Evolutionary conservation across 2,888 invertebrate species (phyloP).

Genomic region (Hypsopygia costalis): DNA sequence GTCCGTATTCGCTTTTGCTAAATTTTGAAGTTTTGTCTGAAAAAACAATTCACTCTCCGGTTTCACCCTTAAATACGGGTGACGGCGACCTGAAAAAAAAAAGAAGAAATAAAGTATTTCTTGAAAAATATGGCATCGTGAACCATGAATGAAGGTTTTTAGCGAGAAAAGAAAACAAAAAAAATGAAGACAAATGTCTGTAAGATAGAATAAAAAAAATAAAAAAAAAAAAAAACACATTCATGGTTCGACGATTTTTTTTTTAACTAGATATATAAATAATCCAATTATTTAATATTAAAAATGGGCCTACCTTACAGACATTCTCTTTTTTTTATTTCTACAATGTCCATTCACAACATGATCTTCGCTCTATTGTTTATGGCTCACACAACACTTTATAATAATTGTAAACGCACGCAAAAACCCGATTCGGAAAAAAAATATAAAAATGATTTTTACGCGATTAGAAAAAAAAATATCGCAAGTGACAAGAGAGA

Average conservation of each 20-base stretch:
- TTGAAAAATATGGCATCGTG: slow-evolving; percentile 25
- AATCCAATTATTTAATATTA: slow-evolving; percentile 39
- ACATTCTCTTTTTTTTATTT: slow-evolving; percentile 56
- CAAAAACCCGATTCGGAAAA: slow-evolving; percentile 4
- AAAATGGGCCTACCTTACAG: slow-evolving; percentile 79
- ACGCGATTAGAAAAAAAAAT: slow-evolving; percentile 25
- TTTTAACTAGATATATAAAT: slow-evolving; percentile 28
- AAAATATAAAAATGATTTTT: slow-evolving; percentile 12
- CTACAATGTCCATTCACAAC: slow-evolving; percentile 74
- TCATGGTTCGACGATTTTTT: slow-evolving; percentile 61
- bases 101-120: slow-evolving; percentile 3
- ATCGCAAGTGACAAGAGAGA: slow-evolving; percentile 63
- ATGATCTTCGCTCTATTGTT: slow-evolving; percentile 53
- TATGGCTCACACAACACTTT: slow-evolving; percentile 22
- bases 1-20: slow-evolving; percentile 60
- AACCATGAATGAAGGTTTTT: slow-evolving; percentile 67
- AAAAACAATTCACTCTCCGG: slow-evolving; percentile 70
- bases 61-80: slow-evolving; percentile 55
- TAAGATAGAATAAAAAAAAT: slow-evolving; percentile 54
- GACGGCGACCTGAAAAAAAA: slow-evolving; percentile 41
- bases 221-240: slow-evolving; percentile 40
- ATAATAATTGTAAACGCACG: slow-evolving; percentile 14
- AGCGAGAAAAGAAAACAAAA: slow-evolving; percentile 18
- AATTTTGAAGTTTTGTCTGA: slow-evolving; percentile 57
- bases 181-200: slow-evolving; percentile 60